Conservation (phyloP, 2,888 invertebrate species). For the Oxyscelio sp. region DNA sequence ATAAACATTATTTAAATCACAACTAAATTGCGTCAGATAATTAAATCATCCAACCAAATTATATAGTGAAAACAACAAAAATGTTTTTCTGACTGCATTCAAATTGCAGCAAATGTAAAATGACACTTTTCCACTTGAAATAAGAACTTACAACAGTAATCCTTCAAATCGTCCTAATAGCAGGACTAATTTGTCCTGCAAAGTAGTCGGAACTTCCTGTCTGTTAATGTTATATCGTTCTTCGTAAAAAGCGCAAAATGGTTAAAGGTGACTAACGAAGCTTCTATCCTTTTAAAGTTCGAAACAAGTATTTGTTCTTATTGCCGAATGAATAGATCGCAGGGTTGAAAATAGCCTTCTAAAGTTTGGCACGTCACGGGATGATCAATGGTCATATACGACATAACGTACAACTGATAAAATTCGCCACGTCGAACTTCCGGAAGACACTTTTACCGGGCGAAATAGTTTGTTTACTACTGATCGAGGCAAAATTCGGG, state of each 20-base stretch:
- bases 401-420: conserved; percentile 24
- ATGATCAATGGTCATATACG: conserved; percentile 39
- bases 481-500: conserved; percentile 27
- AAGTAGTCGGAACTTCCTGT: background rate
- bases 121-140: too few species aligned
- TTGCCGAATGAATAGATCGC: conserved; percentile 25
- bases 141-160: too few species aligned
- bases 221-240: background rate
- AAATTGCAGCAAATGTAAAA: too few species aligned
- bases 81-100: too few species aligned
- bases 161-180: too few species aligned
- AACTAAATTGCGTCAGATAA: too few species aligned
- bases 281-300: conserved; percentile 12
- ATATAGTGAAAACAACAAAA: too few species aligned
- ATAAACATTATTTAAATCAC: too few species aligned
- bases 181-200: background rate
- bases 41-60: too few species aligned
- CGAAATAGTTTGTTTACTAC: conserved; percentile 36
- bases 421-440: conserved; percentile 38
- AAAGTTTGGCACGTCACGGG: conserved; percentile 25
- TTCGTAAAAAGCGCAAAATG: background rate
- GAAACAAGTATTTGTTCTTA: conserved; percentile 32
- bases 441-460: conserved; percentile 16
- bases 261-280: conserved; percentile 8
- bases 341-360: conserved; percentile 29